phyloP scores from a whole-genome alignment of 64 coral and sea anemone species.

The Exaiptasia diaphana region DNA sequence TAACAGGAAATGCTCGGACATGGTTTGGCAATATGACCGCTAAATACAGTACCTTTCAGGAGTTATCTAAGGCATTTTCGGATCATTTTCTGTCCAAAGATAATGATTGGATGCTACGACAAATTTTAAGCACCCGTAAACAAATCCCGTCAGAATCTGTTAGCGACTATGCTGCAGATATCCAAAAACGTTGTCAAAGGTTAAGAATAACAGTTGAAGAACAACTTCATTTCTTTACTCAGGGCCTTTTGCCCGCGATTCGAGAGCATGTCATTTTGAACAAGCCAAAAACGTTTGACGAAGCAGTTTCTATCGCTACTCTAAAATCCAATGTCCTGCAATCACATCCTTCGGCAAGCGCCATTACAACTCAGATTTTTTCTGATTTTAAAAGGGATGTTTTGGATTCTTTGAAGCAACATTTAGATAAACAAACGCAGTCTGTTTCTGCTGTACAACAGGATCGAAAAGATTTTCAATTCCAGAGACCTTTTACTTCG shows the following conservation, averaged over 20 bases:
- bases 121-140: neutral
- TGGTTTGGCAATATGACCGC: neutral
- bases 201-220: slow-evolving; percentile 3
- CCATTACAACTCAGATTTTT: no score
- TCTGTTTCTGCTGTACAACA: no score
- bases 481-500: no score
- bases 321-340: no score
- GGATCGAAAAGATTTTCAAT: no score
- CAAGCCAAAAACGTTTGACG: slow-evolving; percentile 17
- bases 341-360: no score
- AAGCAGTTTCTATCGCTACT: neutral
- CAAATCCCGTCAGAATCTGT: neutral
- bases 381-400: no score
- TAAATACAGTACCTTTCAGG: neutral
- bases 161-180: neutral
- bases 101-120: neutral
- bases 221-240: neutral
- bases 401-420: no score
- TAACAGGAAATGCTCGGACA: slow-evolving; percentile 3
- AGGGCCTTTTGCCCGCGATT: neutral
- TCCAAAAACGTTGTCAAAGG: neutral
- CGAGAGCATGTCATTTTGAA: slow-evolving; percentile 1
- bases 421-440: no score
- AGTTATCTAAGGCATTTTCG: neutral
- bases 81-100: neutral